A percentile compares a stretch with the other conserved stretches of the same genome.
phyloP scores from a whole-genome alignment of 2,113 vertebrate genomes.

The Epinephelus moara region DNA sequence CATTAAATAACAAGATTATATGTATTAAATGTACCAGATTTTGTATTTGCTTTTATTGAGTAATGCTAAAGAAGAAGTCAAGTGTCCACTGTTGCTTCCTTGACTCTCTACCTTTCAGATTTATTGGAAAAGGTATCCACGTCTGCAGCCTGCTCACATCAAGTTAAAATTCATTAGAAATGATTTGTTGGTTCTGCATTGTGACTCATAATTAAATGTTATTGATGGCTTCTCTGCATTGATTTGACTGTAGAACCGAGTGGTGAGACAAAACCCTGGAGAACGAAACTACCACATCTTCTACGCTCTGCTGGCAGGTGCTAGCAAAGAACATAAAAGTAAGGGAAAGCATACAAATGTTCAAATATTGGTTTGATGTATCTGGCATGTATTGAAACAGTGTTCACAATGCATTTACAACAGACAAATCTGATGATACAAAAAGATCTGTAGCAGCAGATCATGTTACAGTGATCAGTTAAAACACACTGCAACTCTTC shows the following conservation, averaged over 20 bases:
- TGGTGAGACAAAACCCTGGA: conserved; percentile 91
- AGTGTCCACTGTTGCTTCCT: conserved; percentile 56
- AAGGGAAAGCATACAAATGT: neutral
- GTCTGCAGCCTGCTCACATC: neutral
- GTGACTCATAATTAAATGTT: conserved; percentile 23
- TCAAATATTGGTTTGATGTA: neutral
- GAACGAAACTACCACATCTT: conserved; percentile 95
- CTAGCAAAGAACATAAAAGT: conserved; percentile 88
- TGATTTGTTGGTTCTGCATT: conserved; percentile 9
- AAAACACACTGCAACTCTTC: neutral
- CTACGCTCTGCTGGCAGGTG: conserved; percentile 91
- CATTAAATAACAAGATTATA: neutral
- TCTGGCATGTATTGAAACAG: neutral
- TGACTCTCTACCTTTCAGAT: conserved; percentile 79
- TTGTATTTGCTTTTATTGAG: neutral
- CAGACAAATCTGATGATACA: neutral
- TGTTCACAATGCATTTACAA: neutral
- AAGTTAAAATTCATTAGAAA: neutral
- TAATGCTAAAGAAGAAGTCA: neutral
- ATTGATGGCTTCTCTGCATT: conserved; percentile 24
- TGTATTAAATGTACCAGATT: neutral
- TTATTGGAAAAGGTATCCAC: conserved; percentile 85
- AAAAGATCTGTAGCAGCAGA: neutral
- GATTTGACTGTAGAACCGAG: conserved; percentile 88
- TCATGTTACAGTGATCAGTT: no score